Conservation (phyloP, 2,113 vertebrate genomes). For the Eubucco bourcierii region DNA sequence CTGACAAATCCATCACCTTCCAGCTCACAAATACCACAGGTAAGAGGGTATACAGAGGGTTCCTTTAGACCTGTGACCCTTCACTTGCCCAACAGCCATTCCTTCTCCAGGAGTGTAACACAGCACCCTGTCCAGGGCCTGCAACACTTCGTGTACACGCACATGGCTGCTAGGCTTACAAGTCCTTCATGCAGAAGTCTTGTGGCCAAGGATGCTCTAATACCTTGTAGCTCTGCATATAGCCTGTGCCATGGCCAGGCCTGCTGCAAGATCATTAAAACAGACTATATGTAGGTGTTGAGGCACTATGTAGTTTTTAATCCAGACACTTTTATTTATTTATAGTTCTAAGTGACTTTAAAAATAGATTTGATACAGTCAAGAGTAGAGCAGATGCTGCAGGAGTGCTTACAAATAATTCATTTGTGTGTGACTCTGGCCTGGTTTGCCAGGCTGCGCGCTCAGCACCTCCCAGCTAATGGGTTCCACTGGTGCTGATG, state of each 20-base stretch:
- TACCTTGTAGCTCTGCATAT: background rate
- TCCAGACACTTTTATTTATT: constrained; percentile 50
- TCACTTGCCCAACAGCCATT: background rate
- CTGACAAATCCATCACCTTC: constrained; percentile 92
- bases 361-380: constrained; percentile 26
- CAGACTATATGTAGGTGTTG: background rate
- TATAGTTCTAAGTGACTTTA: constrained; percentile 60
- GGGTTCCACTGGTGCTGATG: fast-evolving
- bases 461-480: background rate
- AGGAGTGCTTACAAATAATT: constrained; percentile 50
- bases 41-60: constrained; percentile 47
- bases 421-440: background rate
- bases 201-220: background rate
- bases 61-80: fast-evolving
- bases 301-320: constrained; percentile 30
- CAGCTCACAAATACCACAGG: constrained; percentile 93
- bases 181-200: background rate
- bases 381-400: background rate
- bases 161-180: background rate
- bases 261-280: background rate
- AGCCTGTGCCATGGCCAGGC: background rate
- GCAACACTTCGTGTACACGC: background rate
- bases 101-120: background rate
- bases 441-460: background rate
- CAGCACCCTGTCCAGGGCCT: background rate